phyloP scores from a whole-genome alignment of 2,113 vertebrate species.

The Ictidomys tridecemlineatus region DNA sequence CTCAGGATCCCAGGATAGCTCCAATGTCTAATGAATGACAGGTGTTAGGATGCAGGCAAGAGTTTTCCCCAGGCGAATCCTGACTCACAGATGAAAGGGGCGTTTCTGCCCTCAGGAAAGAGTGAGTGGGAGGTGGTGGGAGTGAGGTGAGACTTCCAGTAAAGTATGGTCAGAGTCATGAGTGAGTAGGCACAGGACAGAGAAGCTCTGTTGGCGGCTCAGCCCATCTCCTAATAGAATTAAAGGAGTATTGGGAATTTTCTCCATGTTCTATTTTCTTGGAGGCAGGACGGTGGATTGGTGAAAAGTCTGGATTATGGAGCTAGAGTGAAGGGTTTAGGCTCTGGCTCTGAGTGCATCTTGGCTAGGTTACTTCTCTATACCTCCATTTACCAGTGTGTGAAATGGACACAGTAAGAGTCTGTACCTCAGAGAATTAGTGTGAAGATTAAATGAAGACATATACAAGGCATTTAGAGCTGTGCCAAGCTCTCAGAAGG shows the following conservation, averaged over 20 bases:
- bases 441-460: background rate
- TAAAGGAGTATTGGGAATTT: background rate
- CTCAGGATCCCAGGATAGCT: background rate
- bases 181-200: background rate
- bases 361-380: background rate
- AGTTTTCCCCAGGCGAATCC: background rate
- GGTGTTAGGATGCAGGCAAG: background rate
- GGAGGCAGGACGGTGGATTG: background rate
- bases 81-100: background rate
- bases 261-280: background rate
- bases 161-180: accelerated
- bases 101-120: background rate
- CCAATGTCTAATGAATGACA: background rate
- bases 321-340: background rate
- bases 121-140: background rate
- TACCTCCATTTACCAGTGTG: background rate
- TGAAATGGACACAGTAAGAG: background rate
- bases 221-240: background rate
- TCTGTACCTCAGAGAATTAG: background rate
- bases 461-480: accelerated
- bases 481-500: accelerated
- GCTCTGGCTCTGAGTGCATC: background rate
- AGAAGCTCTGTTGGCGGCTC: background rate
- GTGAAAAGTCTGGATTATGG: background rate
- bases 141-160: background rate